Evolutionary conservation across 2,113 vertebrate genomes (phyloP), one percentile per base, ranked within the genome.

Genomic region (Grallaria varia): DNA sequence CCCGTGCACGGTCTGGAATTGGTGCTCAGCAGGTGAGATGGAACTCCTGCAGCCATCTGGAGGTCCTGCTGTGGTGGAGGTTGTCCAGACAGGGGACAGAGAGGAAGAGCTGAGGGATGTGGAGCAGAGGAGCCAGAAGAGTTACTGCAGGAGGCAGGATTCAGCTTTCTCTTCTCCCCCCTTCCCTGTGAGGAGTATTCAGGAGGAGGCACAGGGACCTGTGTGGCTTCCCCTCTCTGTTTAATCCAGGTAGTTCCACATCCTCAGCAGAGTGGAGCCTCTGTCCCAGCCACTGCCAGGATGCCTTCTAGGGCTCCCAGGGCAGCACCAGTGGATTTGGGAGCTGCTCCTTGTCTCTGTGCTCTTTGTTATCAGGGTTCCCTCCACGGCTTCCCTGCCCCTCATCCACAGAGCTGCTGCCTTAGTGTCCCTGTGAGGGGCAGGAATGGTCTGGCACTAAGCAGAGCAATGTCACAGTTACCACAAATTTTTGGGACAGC

Each of bases 31-130:
- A 64, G 72, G n/a, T 8, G 67, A 59, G 79, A 47, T 44, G 44
- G 71, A 37, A 37, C 39, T 31, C 4, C 23, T 8, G 39, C 45
- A 10, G 8, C 3, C 16, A 13, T 44, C 42, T 8, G 0, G 6
- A 8, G n/a, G n/a, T 73, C 55, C 53, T 56, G 58, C 59, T 7
- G 4, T 2, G 10, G 5, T 15, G 15, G 40, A 72, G 42, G 39
- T 9, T 47, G 62, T 55, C 58, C 58, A 21, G 63, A 72, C 22
- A 52, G 37, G 10, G 47, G 58, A 44, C 19, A 52, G 33, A 82
- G 75, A 69, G 33, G 35, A 37, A 9, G 30, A 52, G 69, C 50
- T 20, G 4, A 5, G 35, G 45, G 40, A 71, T 45, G 27, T 55
- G 63, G 56, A 68, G 59, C 42, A 63, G 66, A 58, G 52, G 23